Evolutionary conservation across 2,888 invertebrate genomes (phyloP).

Genomic region (Galerucella pusilla): DNA sequence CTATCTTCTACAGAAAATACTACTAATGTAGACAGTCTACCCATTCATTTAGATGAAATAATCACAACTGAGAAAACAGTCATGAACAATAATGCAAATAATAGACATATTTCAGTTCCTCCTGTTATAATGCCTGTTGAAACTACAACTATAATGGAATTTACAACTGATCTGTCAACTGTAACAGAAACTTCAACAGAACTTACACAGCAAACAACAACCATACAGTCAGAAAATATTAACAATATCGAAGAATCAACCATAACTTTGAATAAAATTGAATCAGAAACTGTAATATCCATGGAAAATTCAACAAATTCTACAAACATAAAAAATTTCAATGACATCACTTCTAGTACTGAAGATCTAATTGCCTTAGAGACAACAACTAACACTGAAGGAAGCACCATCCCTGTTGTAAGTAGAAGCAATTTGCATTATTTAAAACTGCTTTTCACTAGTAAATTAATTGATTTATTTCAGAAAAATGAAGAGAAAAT

Average conservation of each 20-base stretch:
- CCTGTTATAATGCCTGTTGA: background rate
- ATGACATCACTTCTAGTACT: conserved; percentile 55
- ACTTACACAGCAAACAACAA: background rate
- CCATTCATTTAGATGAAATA: background rate
- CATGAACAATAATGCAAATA: background rate
- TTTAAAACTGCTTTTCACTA: too few relatives aligned
- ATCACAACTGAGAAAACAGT: too few relatives aligned
- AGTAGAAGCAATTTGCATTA: background rate
- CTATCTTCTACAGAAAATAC: background rate
- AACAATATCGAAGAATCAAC: background rate
- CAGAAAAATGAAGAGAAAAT: conserved; percentile 5
- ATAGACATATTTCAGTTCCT: background rate
- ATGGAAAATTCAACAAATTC: conserved; percentile 5
- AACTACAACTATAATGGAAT: background rate
- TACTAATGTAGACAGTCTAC: too few relatives aligned
- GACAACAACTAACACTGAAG: conserved; percentile 57
- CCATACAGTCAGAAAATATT: background rate
- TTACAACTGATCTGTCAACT: background rate
- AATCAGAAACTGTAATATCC: conserved; percentile 16
- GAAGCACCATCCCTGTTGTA: conserved; percentile 5
- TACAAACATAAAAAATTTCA: conserved; percentile 41
- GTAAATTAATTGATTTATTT: background rate
- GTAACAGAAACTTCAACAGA: background rate
- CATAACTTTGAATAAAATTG: background rate
- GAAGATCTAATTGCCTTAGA: conserved; percentile 63